Percentiles rank a stretch among this genome's conserved stretches.
phyloP scores from a whole-genome alignment of 2,113 vertebrate species.

The Lagopus leucura region DNA sequence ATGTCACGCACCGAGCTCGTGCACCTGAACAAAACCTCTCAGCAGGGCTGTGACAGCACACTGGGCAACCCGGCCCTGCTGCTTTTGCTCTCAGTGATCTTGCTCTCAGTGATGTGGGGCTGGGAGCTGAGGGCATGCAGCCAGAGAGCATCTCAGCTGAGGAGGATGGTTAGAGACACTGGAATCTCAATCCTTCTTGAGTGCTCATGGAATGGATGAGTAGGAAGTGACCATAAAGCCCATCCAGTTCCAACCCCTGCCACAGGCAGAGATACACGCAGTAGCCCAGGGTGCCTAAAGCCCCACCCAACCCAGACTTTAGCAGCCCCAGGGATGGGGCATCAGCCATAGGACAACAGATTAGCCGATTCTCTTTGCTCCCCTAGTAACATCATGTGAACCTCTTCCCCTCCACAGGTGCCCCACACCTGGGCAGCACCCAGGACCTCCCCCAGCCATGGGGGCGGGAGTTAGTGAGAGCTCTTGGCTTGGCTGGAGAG shows the following conservation, averaged over 20 bases:
- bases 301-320: not conserved
- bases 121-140: not conserved
- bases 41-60: not conserved
- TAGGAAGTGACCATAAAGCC: not conserved
- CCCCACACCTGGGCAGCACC: rapidly evolving
- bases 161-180: not conserved
- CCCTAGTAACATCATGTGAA: not conserved
- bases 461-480: not conserved
- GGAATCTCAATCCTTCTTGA: not conserved
- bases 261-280: not conserved
- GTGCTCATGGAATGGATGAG: not conserved
- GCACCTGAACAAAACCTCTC: not conserved
- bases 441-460: not conserved
- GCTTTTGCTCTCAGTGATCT: not conserved
- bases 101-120: not conserved
- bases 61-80: not conserved
- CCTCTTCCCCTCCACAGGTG: not conserved
- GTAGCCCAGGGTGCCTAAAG: not conserved
- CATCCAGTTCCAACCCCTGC: not conserved
- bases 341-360: not conserved
- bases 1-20: not conserved
- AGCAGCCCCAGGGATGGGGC: not conserved
- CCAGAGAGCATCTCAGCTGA: not conserved
- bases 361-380: not conserved
- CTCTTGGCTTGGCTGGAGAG: not conserved